Evolutionary conservation across 2,888 invertebrate genomes (phyloP).

Genomic region (Rhamphomyia laevipes): DNA sequence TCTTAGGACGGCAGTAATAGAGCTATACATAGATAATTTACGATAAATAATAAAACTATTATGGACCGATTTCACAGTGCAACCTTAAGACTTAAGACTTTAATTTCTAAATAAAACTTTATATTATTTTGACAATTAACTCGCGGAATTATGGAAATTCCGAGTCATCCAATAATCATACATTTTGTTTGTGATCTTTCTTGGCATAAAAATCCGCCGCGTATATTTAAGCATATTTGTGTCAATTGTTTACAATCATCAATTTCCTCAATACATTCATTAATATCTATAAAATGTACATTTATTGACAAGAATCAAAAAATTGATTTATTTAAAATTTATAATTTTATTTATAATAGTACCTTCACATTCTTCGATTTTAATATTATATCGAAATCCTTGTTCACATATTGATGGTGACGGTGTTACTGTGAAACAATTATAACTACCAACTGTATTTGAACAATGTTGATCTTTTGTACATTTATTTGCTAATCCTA

Average conservation of each 20-base stretch:
- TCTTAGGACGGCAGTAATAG: no score
- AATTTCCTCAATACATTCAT: conserved; percentile 53
- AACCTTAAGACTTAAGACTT: no score
- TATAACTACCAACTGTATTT: conserved; percentile 56
- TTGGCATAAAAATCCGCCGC: conserved; percentile 58
- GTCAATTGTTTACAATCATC: conserved; percentile 55
- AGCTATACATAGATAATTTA: no score
- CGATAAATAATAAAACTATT: no score
- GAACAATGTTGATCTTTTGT: conserved; percentile 46
- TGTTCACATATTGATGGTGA: conserved; percentile 21
- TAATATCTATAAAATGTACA: conserved; percentile 46
- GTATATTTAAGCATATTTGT: conserved; percentile 58
- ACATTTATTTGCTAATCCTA: conserved; percentile 56
- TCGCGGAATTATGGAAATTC: not conserved
- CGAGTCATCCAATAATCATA: conserved; percentile 31
- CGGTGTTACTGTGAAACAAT: conserved; percentile 38
- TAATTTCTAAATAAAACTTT: no score
- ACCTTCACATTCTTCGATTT: conserved; percentile 50
- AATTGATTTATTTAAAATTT: no score
- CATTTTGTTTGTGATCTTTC: conserved; percentile 51
- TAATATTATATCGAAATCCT: conserved; percentile 45
- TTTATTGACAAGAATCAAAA: no score
- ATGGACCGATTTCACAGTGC: no score
- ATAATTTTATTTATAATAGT: no score
- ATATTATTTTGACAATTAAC: no score